These are phyloP conservation scores for Calameuta pallipes DNA, from an alignment of 2,888 invertebrate species.

Conservation along the genomic window DNA sequence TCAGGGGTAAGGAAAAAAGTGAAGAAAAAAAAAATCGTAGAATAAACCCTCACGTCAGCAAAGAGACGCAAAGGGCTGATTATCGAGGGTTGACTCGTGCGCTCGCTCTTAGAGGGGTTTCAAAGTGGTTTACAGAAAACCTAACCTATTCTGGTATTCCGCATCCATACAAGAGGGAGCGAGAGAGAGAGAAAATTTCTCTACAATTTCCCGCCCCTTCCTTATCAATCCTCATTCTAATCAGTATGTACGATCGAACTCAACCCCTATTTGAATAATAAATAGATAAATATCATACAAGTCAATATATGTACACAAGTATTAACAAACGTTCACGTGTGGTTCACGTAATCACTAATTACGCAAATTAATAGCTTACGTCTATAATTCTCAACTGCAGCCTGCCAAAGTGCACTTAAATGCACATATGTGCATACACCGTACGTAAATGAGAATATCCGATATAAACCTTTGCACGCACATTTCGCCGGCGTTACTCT, in stretches of 20 bases:
- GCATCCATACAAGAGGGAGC: background rate
- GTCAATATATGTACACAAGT: background rate
- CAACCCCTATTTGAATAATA: background rate
- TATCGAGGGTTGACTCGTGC: background rate
- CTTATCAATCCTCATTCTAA: background rate
- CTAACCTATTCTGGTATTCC: background rate
- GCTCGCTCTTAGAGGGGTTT: background rate
- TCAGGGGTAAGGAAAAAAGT: background rate
- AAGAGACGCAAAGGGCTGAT: background rate
- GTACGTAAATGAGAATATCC: background rate
- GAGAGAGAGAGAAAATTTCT: background rate
- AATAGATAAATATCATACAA: background rate
- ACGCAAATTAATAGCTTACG: background rate
- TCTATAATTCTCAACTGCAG: background rate
- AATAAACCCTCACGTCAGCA: constrained; percentile 4
- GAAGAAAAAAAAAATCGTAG: background rate
- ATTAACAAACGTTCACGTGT: background rate
- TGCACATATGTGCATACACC: background rate
- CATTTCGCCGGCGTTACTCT: background rate
- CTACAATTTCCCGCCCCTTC: background rate
- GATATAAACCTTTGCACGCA: background rate
- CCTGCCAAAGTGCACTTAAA: background rate
- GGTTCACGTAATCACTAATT: background rate
- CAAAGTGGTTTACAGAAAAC: background rate
- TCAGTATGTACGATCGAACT: background rate